A percentile compares a stretch with the other conserved stretches of the same genome.
Evolutionary conservation across 2,113 vertebrate genomes (phyloP).

Genomic region (Jacana jacana): DNA sequence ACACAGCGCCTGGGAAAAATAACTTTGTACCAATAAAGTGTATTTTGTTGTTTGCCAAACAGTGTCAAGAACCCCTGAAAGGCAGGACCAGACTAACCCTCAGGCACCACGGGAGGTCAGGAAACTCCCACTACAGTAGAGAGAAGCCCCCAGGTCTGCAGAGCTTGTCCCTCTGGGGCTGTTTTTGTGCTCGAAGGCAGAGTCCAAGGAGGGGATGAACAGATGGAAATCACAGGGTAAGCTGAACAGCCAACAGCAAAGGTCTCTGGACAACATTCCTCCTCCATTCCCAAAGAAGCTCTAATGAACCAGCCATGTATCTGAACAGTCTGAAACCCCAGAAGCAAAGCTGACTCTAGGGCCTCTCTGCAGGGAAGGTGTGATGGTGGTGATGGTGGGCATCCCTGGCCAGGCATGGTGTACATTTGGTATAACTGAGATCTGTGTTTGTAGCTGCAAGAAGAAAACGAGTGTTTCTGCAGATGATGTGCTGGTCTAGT

Average conservation of each 20-base stretch:
- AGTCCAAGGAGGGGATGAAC: background rate
- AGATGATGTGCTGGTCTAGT: background rate
- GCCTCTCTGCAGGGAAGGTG: background rate
- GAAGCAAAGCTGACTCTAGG: background rate
- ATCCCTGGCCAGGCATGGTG: background rate
- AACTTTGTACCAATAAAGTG: background rate
- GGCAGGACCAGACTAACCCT: background rate
- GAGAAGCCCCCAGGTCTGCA: background rate
- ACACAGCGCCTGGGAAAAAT: background rate
- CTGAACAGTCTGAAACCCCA: background rate
- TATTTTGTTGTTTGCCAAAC: background rate
- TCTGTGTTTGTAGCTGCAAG: background rate
- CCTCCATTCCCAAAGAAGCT: background rate
- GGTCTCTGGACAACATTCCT: background rate
- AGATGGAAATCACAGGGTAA: background rate
- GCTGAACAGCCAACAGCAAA: background rate
- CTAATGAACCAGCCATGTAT: background rate
- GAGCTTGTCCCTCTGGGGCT: background rate
- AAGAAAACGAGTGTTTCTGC: no score
- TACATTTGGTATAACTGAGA: background rate
- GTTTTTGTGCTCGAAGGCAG: background rate
- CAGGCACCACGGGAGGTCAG: background rate
- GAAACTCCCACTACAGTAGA: background rate
- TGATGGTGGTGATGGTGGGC: background rate
- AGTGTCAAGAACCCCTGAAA: background rate